A percentile compares a stretch with the other conserved stretches of the same genome.
phyloP scores from a whole-genome alignment of 1,140 invertebrate species.

The Leucophenga varia region DNA sequence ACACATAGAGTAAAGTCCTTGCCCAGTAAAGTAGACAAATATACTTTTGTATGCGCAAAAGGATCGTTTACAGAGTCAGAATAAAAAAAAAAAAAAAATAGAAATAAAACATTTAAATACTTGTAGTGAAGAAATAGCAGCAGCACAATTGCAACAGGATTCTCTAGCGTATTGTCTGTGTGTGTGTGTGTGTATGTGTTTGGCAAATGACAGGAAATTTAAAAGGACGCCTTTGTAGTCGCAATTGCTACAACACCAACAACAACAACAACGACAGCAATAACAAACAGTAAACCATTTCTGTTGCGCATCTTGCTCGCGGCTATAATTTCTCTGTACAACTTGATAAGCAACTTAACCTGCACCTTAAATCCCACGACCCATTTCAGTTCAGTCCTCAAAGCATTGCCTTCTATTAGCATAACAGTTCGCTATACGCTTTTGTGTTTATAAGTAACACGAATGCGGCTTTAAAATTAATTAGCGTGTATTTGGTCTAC shows the following conservation, averaged over 20 bases:
- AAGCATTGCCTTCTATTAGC: too few relatives aligned
- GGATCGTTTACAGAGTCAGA: too few relatives aligned
- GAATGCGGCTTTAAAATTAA: too few relatives aligned
- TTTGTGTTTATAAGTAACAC: too few relatives aligned
- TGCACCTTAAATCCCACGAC: too few relatives aligned
- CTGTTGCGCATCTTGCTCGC: slow-evolving; percentile 42
- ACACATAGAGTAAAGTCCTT: too few relatives aligned
- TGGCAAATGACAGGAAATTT: slow-evolving; percentile 54
- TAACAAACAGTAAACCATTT: slow-evolving; percentile 22
- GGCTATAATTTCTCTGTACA: slow-evolving; percentile 53
- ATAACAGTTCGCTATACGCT: too few relatives aligned
- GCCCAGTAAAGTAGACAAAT: slow-evolving; percentile 35
- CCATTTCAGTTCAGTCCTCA: too few relatives aligned
- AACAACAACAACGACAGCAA: slow-evolving; percentile 18
- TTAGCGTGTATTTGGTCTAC: too few relatives aligned
- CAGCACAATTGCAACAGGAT: slow-evolving; percentile 25
- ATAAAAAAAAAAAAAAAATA: too few relatives aligned
- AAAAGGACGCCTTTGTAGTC: slow-evolving; percentile 53
- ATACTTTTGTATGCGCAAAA: slow-evolving; percentile 18
- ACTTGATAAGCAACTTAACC: slow-evolving; percentile 53
- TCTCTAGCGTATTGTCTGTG: slow-evolving; percentile 52
- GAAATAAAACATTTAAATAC: too few relatives aligned
- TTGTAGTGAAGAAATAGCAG: slow-evolving; percentile 20
- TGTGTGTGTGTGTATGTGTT: too few relatives aligned
- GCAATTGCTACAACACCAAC: slow-evolving; percentile 14